These are phyloP conservation scores for Nephila pilipes DNA, from an alignment of 1,140 invertebrate genomes.

Conservation along the genomic window DNA sequence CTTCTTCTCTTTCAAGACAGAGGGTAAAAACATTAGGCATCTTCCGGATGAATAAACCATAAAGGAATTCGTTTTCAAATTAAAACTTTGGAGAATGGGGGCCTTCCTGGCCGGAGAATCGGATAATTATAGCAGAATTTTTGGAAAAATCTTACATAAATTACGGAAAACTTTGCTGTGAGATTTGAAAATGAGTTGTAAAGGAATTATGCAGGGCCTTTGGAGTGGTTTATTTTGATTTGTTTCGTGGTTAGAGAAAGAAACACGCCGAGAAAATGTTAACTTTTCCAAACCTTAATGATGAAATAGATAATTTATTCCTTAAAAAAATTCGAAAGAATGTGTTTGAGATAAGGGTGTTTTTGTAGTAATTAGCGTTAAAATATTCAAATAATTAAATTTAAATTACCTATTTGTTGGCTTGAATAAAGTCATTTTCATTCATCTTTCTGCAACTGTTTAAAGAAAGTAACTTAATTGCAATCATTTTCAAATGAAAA, in stretches of 20 bases:
- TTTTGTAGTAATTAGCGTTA: too few species aligned
- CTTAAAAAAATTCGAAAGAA: not conserved
- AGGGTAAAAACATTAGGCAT: not conserved
- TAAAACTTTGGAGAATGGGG: not conserved
- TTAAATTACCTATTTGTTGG: too few species aligned
- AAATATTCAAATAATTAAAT: too few species aligned
- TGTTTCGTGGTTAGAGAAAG: not conserved
- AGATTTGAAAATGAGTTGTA: constrained; percentile 11
- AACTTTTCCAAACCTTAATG: constrained; percentile 5
- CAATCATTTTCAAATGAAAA: too few species aligned
- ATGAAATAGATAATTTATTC: not conserved
- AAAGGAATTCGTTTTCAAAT: constrained; percentile 39
- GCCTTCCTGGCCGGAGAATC: not conserved
- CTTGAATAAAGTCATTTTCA: too few species aligned
- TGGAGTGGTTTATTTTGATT: not conserved
- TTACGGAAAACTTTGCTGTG: not conserved
- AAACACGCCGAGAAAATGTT: not conserved
- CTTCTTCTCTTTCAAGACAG: not conserved
- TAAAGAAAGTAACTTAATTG: too few species aligned
- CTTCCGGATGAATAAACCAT: constrained; percentile 65
- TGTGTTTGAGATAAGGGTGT: too few species aligned
- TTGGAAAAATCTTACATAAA: not conserved
- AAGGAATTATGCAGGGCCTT: not conserved
- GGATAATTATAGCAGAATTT: constrained; percentile 27
- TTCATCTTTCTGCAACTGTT: too few species aligned